Conservation (phyloP, 2,797 vertebrate species). For the Babyrousa celebensis region DNA sequence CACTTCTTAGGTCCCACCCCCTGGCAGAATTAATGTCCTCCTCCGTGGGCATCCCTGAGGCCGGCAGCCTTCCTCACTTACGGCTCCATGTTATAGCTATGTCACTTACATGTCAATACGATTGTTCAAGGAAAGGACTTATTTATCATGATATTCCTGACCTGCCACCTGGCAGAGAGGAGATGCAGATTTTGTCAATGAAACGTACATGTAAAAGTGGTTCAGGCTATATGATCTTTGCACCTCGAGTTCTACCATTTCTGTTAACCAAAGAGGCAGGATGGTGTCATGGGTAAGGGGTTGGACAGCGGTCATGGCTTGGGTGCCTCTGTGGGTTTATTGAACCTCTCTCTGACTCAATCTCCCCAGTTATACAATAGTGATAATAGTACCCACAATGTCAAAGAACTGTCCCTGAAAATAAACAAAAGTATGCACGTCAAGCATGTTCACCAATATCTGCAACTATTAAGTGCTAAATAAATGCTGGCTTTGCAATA, state of each 20-base stretch:
- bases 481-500: neutral
- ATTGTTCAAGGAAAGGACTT: neutral
- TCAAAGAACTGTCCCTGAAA: neutral
- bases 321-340: neutral
- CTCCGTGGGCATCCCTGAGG: neutral
- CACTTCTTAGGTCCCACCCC: neutral
- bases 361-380: neutral
- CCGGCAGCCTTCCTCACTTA: neutral
- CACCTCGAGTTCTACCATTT: neutral
- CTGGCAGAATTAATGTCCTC: conserved; percentile 58
- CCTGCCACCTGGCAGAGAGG: too few relatives aligned
- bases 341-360: neutral
- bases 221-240: neutral
- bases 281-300: neutral
- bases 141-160: neutral
- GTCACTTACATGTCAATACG: neutral
- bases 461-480: neutral
- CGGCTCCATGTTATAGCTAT: neutral
- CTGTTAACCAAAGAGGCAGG: neutral
- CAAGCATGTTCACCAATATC: neutral
- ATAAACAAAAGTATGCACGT: neutral
- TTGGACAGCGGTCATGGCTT: neutral
- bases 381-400: neutral
- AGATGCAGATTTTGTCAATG: neutral
- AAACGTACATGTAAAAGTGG: neutral